phyloP scores from a whole-genome alignment of 1,140 invertebrate genomes.

The Andricus grossulariae region DNA sequence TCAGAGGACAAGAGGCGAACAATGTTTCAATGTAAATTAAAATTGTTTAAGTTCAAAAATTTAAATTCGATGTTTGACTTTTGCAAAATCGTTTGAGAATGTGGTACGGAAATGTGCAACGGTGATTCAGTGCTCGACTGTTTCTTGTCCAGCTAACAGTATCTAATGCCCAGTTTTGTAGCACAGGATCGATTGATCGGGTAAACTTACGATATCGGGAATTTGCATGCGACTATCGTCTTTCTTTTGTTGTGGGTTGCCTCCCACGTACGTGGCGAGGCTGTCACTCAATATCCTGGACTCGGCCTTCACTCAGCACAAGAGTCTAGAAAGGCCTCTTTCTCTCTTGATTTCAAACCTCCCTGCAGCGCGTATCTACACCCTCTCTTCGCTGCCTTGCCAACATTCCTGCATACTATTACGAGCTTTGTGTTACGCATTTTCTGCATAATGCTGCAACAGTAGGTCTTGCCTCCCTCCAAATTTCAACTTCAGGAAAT shows the following conservation, averaged over 20 bases:
- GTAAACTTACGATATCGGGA: conserved; percentile 59
- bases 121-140: conserved; percentile 5
- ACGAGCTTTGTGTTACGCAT: conserved; percentile 47
- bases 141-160: conserved; percentile 28
- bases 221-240: conserved; percentile 72
- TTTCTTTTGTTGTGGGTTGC: conserved; percentile 57
- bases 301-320: conserved; percentile 61
- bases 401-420: conserved; percentile 75
- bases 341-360: conserved; percentile 67
- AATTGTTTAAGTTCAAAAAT: too few relatives aligned
- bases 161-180: conserved; percentile 36
- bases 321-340: conserved; percentile 51
- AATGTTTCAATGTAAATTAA: too few relatives aligned
- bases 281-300: conserved; percentile 68
- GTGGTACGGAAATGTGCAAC: neutral
- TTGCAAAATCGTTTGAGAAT: too few relatives aligned
- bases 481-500: too few relatives aligned
- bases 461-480: conserved; percentile 23
- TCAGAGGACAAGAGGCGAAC: too few relatives aligned
- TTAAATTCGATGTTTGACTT: too few relatives aligned
- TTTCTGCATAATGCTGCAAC: conserved; percentile 40
- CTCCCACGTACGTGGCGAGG: conserved; percentile 70
- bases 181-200: conserved; percentile 11
- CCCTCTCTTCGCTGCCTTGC: conserved; percentile 66
- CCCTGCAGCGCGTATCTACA: conserved; percentile 64